Base-by-base conservation (phyloP, 2,888 invertebrate species). In the Portevinia maculata region DNA sequence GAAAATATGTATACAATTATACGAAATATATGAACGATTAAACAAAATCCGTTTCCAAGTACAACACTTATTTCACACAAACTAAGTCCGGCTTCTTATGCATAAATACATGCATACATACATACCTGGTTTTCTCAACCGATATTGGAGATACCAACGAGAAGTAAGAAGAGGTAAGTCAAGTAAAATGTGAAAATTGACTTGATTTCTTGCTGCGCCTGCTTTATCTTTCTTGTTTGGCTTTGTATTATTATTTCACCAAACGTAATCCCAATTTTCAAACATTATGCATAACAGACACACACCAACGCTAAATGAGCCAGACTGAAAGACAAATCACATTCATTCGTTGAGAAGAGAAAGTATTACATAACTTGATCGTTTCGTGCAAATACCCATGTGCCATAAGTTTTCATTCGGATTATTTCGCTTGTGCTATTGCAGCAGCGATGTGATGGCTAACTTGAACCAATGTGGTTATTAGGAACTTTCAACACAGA, bases 321-420 rank as follows among this genome's bases (percentile, higher is more conserved):
- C 30, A 46, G 44, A 21, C 9, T 5, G 15, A 39, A 3, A 50
- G 37, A 48, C 69, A 59, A 48, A 46, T 50, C 41, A 46, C 37
- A 41, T 41, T 62, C 71, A 55, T 70, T 30, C 24, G 48, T 28
- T 32, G 41, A 52, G 53, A 65, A 65, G 74, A 74, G 74, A 74
- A 74, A 74, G 74, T 74, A 65, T 74, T 74, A 39, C 32, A 30
- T 44, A 74, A 74, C 57, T 11, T 15, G 30, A n/a, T 57, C 13
- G 32, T 41, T 57, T 48, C 62, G 73, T 73, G 73, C 73, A 73
- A 73, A 73, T 64, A 73, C 53, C 55, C 53, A 62, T 62, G 59
- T 30, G 50, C 30, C 69, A 57, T 50, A 48, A 50, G 15, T 39
- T 70, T 48, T 48, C 50, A 50, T 70, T 50, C 13, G 39, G 39